Evolutionary conservation across 2,888 invertebrate genomes (phyloP).

Genomic region (Tanytarsus gracilentus): DNA sequence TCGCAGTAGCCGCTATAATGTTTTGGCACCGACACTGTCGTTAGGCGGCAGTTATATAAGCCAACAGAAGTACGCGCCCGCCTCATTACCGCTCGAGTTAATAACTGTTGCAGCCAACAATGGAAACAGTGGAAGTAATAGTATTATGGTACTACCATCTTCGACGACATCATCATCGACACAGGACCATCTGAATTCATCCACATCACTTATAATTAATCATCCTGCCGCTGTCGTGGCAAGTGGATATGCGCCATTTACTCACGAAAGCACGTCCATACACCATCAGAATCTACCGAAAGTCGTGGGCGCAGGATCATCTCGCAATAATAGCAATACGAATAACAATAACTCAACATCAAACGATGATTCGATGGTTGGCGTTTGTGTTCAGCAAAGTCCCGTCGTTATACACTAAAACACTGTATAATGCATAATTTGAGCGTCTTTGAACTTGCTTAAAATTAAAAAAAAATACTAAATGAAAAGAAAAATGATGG

Average conservation of each 20-base stretch:
- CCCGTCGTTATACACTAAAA: conserved; percentile 78
- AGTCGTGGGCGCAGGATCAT: conserved; percentile 31
- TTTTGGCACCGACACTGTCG: not conserved
- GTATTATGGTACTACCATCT: conserved; percentile 11
- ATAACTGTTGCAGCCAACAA: not conserved
- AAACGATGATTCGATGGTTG: conserved; percentile 73
- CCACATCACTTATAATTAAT: conserved; percentile 31
- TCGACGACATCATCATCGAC: not conserved
- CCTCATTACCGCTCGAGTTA: conserved; percentile 41
- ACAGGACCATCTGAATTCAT: conserved; percentile 12
- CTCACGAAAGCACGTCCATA: conserved; percentile 6
- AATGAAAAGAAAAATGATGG: not conserved
- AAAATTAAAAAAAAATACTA: not conserved
- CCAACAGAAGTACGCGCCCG: conserved; percentile 38
- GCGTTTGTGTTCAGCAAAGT: conserved; percentile 84
- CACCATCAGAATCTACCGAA: conserved; percentile 36
- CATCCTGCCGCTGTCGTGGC: conserved; percentile 42
- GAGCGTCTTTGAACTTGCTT: not conserved
- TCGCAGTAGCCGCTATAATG: conserved; percentile 12
- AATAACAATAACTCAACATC: conserved; percentile 34
- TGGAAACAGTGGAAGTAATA: not conserved
- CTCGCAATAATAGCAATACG: conserved; percentile 35
- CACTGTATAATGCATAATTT: not conserved
- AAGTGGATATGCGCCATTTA: conserved; percentile 36
- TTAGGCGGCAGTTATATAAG: not conserved